A percentile compares a stretch with the other conserved stretches of the same genome.
These are phyloP conservation scores for Cotesia chilonis DNA, from an alignment of 1,140 invertebrate genomes.

Conservation along the genomic window DNA sequence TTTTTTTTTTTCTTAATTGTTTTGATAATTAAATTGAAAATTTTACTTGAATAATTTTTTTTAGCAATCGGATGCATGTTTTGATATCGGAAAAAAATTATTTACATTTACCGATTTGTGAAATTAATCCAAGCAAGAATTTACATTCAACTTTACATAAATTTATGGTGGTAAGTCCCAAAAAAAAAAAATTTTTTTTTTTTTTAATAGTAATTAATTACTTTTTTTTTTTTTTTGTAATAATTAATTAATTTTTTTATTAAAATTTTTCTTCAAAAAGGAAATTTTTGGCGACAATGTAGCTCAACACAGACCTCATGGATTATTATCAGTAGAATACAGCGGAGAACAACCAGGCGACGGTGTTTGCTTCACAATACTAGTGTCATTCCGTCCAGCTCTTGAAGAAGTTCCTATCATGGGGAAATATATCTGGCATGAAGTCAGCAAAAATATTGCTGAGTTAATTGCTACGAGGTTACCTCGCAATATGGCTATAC, in stretches of 20 bases:
- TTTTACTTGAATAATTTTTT: constrained; percentile 32
- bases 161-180: constrained; percentile 80
- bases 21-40: constrained; percentile 1
- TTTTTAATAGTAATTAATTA: no score
- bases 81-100: constrained; percentile 83
- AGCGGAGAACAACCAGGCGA: constrained; percentile 71
- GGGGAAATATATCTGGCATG: constrained; percentile 89
- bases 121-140: constrained; percentile 87
- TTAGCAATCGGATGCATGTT: constrained; percentile 81
- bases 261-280: constrained; percentile 52
- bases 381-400: constrained; percentile 85
- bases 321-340: constrained; percentile 74
- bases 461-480: constrained; percentile 74
- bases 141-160: constrained; percentile 86
- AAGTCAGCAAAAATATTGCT: constrained; percentile 76
- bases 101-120: constrained; percentile 85
- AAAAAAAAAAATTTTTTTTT: no score
- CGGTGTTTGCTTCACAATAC: constrained; percentile 83
- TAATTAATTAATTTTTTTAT: not conserved
- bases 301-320: constrained; percentile 85
- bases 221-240: no score
- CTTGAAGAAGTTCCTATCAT: constrained; percentile 85
- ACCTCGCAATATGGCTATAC: constrained; percentile 78
- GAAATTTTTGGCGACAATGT: constrained; percentile 89
- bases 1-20: not conserved